These are phyloP conservation scores for Eutolmus rufibarbis DNA, from an alignment of 2,888 invertebrate genomes.

Conservation along the genomic window DNA sequence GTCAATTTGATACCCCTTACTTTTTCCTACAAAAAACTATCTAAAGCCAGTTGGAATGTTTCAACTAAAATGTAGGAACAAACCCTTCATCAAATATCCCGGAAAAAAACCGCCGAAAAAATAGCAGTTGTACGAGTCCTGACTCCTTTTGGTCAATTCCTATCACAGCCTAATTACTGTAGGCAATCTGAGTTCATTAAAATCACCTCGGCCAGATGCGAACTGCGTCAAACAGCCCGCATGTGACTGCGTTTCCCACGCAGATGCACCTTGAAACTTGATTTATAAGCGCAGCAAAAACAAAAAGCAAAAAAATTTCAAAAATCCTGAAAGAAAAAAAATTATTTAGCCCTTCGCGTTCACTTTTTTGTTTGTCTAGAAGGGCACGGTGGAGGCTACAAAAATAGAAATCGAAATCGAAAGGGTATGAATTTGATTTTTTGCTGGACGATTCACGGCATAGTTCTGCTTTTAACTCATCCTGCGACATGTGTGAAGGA, in stretches of 20 bases:
- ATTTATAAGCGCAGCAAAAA: slow-evolving; percentile 18
- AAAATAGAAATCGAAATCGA: slow-evolving; percentile 34
- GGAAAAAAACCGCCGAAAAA: not conserved
- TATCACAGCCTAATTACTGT: not conserved
- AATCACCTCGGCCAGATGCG: not conserved
- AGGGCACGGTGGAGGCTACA: not conserved
- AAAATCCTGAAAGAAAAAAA: not conserved
- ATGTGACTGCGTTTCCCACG: not conserved
- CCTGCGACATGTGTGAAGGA: slow-evolving; percentile 14
- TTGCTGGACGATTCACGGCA: not conserved
- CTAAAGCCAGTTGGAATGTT: not conserved
- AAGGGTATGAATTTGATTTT: slow-evolving; percentile 9
- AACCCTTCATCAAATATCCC: not conserved
- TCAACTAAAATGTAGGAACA: not conserved
- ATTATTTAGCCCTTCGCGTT: slow-evolving; percentile 17
- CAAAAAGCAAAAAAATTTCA: not conserved
- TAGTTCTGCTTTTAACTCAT: not conserved
- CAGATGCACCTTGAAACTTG: slow-evolving; percentile 35
- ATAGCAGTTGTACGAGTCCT: not conserved
- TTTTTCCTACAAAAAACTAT: not conserved
- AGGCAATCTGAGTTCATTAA: slow-evolving; percentile 12
- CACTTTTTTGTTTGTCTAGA: slow-evolving; percentile 9
- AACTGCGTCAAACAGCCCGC: not conserved
- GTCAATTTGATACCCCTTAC: not conserved
- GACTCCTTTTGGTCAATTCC: not conserved